Evolutionary conservation across 2,888 invertebrate species (phyloP).

Genomic region (Microctonus hyperodae): DNA sequence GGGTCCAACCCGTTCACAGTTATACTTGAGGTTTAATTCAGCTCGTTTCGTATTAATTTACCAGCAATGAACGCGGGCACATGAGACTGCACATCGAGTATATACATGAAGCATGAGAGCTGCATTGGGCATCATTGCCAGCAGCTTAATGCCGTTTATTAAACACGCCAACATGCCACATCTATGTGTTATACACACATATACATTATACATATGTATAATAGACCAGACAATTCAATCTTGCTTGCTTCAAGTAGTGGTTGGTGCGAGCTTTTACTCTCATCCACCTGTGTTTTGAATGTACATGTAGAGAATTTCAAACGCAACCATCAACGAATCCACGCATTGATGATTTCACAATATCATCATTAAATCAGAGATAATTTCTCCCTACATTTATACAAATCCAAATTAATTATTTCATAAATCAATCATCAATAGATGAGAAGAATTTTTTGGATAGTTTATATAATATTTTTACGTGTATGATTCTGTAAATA

Average conservation of each 20-base stretch:
- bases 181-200: conserved; percentile 16
- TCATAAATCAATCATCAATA: not conserved
- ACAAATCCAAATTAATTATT: not conserved
- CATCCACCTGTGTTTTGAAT: not conserved
- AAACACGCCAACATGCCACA: conserved; percentile 46
- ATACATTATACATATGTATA: too few relatives aligned
- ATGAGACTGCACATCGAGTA: conserved; percentile 21
- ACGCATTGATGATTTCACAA: not conserved
- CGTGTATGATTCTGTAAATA: too few relatives aligned
- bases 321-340: not conserved
- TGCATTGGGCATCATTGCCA: conserved; percentile 26
- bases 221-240: conserved; percentile 10
- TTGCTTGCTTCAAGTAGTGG: conserved; percentile 5
- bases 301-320: not conserved
- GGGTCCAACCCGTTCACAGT: conserved; percentile 32
- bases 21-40: conserved; percentile 60
- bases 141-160: conserved; percentile 59
- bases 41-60: conserved; percentile 58
- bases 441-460: too few relatives aligned
- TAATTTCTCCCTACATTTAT: not conserved
- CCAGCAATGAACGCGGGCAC: conserved; percentile 54
- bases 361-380: not conserved
- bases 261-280: not conserved
- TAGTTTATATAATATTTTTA: too few relatives aligned
- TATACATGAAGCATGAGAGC: conserved; percentile 15